Conservation (phyloP, 1,140 invertebrate genomes). For the Magallana angulata region DNA sequence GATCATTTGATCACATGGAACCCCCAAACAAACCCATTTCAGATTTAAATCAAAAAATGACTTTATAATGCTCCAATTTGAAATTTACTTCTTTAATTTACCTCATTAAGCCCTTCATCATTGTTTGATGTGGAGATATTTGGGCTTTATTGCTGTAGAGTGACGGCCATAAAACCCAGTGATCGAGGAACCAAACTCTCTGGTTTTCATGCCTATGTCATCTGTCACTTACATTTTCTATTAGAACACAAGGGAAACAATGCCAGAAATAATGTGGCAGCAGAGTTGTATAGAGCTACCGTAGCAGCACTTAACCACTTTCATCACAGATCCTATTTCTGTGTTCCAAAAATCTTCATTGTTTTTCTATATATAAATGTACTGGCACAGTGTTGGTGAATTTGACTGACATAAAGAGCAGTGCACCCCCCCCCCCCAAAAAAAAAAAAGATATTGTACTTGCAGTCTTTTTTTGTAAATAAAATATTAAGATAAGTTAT, state of each 20-base stretch:
- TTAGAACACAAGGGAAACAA: neutral
- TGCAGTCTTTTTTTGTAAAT: too few species aligned
- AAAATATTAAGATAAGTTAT: too few species aligned
- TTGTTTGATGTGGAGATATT: constrained; percentile 25
- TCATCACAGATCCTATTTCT: too few species aligned
- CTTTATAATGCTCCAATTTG: constrained; percentile 24
- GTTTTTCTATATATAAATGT: too few species aligned
- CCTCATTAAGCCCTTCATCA: neutral
- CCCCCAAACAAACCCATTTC: constrained; percentile 21
- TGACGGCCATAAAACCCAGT: neutral
- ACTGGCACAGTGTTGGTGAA: too few species aligned
- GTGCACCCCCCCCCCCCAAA: too few species aligned
- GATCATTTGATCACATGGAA: constrained; percentile 9
- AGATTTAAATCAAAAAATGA: constrained; percentile 34
- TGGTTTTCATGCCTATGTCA: constrained; percentile 1
- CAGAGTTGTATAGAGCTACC: too few species aligned
- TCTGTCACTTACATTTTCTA: neutral
- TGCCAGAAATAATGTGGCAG: too few species aligned
- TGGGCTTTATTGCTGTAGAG: neutral
- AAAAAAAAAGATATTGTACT: too few species aligned
- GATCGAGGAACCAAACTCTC: constrained; percentile 1
- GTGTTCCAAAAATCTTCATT: too few species aligned
- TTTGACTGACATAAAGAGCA: too few species aligned
- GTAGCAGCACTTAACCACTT: too few species aligned
- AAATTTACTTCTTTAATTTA: constrained; percentile 34